Percentiles rank a stretch among this genome's conserved stretches.
Conservation (phyloP, 2,113 vertebrate genomes). For the Tringa solitaria region DNA sequence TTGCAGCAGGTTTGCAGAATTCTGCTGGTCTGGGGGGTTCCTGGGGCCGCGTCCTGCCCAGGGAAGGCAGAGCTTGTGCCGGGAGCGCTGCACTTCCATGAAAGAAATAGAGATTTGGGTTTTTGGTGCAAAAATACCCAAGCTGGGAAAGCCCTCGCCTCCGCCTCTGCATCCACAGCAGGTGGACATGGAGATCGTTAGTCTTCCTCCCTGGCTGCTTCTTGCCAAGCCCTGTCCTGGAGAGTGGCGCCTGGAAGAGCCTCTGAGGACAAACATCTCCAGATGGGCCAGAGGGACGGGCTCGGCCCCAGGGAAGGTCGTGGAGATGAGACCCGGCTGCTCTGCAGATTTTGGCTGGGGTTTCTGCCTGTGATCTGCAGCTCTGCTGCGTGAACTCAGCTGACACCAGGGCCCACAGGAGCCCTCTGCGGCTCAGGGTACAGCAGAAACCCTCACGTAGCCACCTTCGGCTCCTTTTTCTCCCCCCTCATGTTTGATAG, state of each 20-base stretch:
- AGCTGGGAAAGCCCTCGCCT: not conserved
- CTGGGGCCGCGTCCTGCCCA: not conserved
- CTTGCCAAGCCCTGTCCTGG: not conserved
- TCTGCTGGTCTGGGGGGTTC: not conserved
- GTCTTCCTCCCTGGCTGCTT: not conserved
- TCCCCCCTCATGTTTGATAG: not conserved
- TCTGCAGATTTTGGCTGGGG: constrained; percentile 10
- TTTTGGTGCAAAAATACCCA: not conserved
- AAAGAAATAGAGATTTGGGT: accelerated
- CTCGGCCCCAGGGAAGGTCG: not conserved
- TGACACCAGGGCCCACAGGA: not conserved
- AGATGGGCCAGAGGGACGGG: not conserved
- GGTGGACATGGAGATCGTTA: not conserved
- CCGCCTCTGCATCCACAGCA: not conserved
- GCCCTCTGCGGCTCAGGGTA: accelerated
- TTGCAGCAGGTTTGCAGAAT: not conserved
- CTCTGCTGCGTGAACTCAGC: accelerated
- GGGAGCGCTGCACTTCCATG: accelerated
- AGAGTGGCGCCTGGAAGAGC: not conserved
- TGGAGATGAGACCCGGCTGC: not conserved
- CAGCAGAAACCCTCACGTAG: not conserved
- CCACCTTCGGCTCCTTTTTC: not conserved
- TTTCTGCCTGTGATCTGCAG: not conserved
- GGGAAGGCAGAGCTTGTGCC: not conserved
- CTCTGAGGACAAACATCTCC: constrained; percentile 46